Base-by-base conservation (phyloP, 2,113 vertebrate genomes). In the Podarcis raffonei region DNA sequence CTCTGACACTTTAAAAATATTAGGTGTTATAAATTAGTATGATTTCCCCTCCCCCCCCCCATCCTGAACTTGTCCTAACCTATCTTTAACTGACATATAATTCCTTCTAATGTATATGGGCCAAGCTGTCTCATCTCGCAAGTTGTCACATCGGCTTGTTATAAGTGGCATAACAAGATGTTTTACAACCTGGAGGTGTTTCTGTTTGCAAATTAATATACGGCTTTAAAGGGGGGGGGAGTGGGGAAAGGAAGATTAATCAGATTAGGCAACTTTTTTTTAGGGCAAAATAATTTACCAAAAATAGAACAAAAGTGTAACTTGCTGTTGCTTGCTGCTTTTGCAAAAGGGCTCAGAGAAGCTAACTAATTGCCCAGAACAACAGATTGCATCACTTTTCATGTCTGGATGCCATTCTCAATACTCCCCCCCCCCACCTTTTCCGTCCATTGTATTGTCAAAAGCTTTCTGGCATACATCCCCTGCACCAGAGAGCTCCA, bases 171-270 rank as follows among this genome's bases (percentile, higher is more conserved):
- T 78, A 80, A 87, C 89, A 95, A 93, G 90, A 92, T 86, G 80
- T 92, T 95, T 95, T 95, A 93, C 85, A 92, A 89, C 69, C 57
- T 92, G 88, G 87, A 91, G 62, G 77, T 90, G 85, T 90, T 95
- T 91, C 84, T 94, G 39, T 91, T 94, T 92, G 90, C 85, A 86
- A 90, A 93, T 94, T 95, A 91, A 87, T 92, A 92, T 86, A 81
- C 87, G 82, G 68, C 48, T 83, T 88, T 87, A 68, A 81, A 65
- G 6, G 48, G 23, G 20, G 20, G 27, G 3, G 32, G 74, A 75
- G 68, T 35, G 57, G 80, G 48, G 48, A 53, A 53, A 53, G 48
- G 48, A 53, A 53, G 48, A 53, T 53, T 53, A 53, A 53, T 11
- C 48, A 53, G 48, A 53, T 53, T 53, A 53, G 9, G 48, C 48